Percentiles rank a stretch among this genome's conserved stretches.
phyloP scores from a whole-genome alignment of 2,113 vertebrate species.

The Cyprinodon tularosa region DNA sequence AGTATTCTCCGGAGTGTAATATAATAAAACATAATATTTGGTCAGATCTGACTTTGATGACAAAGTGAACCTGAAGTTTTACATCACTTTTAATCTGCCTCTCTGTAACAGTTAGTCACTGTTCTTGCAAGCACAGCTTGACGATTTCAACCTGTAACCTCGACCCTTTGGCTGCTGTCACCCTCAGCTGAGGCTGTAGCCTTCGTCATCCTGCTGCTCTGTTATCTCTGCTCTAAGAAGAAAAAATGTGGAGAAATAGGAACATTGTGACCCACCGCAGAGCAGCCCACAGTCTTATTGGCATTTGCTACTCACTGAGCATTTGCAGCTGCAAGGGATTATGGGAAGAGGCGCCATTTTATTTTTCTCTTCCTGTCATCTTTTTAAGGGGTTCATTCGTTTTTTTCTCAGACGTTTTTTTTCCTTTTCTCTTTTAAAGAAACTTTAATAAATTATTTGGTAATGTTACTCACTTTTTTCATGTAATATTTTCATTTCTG shows the following conservation, averaged over 20 bases:
- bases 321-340: conserved; percentile 56
- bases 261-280: conserved; percentile 40
- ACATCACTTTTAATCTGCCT: background rate
- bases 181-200: conserved; percentile 39
- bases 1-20: background rate
- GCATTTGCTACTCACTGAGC: conserved; percentile 33
- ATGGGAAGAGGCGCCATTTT: conserved; percentile 57
- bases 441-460: background rate
- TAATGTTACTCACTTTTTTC: background rate
- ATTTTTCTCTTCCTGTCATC: conserved; percentile 52
- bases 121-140: background rate
- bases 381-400: conserved; percentile 29
- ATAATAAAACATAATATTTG: background rate
- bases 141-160: conserved; percentile 39
- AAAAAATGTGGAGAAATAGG: conserved; percentile 30
- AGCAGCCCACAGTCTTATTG: conserved; percentile 30
- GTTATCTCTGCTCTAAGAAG: conserved; percentile 41
- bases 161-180: conserved; percentile 30
- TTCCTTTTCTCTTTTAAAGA: background rate
- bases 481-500: conserved; percentile 1
- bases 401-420: conserved; percentile 3
- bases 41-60: background rate
- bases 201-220: conserved; percentile 19
- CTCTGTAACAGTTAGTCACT: background rate
- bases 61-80: background rate